Evolutionary conservation across 2,888 invertebrate genomes (phyloP).

Genomic region (Crossocerus cetratus): DNA sequence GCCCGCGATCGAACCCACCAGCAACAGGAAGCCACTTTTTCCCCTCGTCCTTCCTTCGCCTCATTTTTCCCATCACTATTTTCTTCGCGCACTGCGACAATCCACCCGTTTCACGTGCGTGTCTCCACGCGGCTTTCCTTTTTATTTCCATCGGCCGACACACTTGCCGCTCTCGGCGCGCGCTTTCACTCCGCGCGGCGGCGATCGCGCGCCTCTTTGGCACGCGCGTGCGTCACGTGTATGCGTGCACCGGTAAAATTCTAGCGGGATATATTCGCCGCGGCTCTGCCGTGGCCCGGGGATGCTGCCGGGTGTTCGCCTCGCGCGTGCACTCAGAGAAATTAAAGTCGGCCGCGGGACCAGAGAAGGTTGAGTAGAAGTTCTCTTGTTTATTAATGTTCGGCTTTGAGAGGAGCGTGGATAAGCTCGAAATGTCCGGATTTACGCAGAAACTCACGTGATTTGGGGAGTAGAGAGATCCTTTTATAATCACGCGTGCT

Average conservation of each 20-base stretch:
- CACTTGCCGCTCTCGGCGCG: conserved; percentile 5
- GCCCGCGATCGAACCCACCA: too few species aligned
- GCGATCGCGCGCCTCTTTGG: too few species aligned
- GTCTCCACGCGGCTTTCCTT: conserved; percentile 2
- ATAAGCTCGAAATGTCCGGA: too few species aligned
- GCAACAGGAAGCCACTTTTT: conserved; percentile 3
- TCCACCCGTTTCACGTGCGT: not conserved
- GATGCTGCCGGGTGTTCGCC: conserved; percentile 6
- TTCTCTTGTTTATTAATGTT: too few species aligned
- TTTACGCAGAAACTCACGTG: too few species aligned
- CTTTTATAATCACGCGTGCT: too few species aligned
- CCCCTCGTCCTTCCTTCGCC: conserved; percentile 3
- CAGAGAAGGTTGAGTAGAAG: too few species aligned
- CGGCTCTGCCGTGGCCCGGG: not conserved
- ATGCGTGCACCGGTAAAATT: not conserved
- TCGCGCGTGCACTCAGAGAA: conserved; percentile 12
- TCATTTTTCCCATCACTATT: conserved; percentile 2
- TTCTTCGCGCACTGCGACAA: conserved; percentile 13
- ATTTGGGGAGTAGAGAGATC: too few species aligned
- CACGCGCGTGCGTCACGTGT: not conserved
- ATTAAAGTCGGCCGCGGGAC: not conserved
- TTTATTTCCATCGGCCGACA: conserved; percentile 15
- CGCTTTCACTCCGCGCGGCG: conserved; percentile 16
- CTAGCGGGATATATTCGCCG: not conserved
- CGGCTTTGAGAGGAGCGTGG: too few species aligned